Evolutionary conservation across 2,113 vertebrate species (phyloP), one percentile per base, ranked within the genome.

Genomic region (Nanorana parkeri): DNA sequence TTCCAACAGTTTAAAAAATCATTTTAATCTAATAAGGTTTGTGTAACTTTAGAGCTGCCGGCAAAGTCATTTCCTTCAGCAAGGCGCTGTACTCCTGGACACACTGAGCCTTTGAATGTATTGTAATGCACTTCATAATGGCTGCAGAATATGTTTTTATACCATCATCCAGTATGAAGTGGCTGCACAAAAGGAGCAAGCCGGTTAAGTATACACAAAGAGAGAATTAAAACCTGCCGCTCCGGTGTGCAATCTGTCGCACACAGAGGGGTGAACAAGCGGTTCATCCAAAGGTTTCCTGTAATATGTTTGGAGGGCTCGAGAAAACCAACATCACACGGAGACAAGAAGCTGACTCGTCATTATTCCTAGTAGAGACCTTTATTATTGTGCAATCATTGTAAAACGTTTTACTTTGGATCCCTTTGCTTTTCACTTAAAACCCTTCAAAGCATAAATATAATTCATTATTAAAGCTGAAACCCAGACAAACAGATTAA

Each of bases 211-310:
- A 60, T 60, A 41, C 66, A 58, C 64, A 77, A n/a, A 29, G 64
- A 55, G 41, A 52, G 52, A 17, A 80, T 80, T 52, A 72, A 72
- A 64, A 80, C 24, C 17, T 24, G n/a, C 36, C 47, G 69, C 67
- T 28, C 66, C 5, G 65, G 66, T 60, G 56, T 55, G 32, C 77
- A 68, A 56, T 68, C 77, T 68, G 77, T n/a, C 41, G 61, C 58
- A 68, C 66, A 69, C 65, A 69, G 29, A 41, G 75, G 75, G 52
- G 24, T n/a, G 29, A 60, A 24, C 52, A 52, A 19, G 21, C n/a
- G 47, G 79, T 36, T 81, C 58, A 81, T 81, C 68, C 58, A 81
- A 66, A 74, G 60, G 60, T 36, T 66, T 66, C 69, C 20, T 16
- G 20, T 23, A 20, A 47, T 71, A 66, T 8, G 51, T 20, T 41